Percentiles rank a stretch among this genome's conserved stretches.
Conservation (phyloP, 2,888 invertebrate species). For the Podabrus alpinus region DNA sequence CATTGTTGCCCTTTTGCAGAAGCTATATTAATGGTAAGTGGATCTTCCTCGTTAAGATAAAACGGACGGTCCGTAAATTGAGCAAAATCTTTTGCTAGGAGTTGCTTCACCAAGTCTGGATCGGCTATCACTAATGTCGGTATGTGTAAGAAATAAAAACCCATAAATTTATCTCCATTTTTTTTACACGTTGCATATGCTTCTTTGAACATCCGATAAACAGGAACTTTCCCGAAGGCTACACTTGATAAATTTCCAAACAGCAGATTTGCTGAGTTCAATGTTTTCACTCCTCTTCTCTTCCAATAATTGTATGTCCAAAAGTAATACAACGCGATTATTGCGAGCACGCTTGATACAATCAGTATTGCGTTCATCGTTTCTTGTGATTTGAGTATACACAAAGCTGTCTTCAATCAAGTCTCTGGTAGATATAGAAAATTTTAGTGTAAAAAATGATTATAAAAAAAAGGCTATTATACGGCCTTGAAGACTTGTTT, state of each 20-base stretch:
- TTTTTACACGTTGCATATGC: neutral
- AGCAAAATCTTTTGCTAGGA: neutral
- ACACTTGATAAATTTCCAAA: neutral
- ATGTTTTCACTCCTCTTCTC: neutral
- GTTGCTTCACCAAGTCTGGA: neutral
- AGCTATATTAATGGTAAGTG: no score
- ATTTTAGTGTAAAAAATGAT: no score
- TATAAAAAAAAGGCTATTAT: no score
- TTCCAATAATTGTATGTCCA: neutral
- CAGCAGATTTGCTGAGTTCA: neutral
- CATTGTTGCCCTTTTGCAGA: no score
- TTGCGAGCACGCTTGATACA: no score
- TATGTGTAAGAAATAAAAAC: neutral
- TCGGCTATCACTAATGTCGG: neutral
- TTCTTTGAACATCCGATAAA: neutral
- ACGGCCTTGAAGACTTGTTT: no score
- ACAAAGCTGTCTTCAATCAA: no score
- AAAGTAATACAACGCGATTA: no score
- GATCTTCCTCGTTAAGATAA: neutral
- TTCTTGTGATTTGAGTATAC: no score
- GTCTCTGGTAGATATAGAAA: no score
- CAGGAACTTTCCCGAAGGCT: neutral
- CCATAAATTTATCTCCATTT: no score
- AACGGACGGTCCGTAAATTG: neutral
- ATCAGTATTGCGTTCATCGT: no score